These are phyloP conservation scores for Cercopithecus hamlyni DNA, from an alignment of 2,797 vertebrate species.

Conservation along the genomic window DNA sequence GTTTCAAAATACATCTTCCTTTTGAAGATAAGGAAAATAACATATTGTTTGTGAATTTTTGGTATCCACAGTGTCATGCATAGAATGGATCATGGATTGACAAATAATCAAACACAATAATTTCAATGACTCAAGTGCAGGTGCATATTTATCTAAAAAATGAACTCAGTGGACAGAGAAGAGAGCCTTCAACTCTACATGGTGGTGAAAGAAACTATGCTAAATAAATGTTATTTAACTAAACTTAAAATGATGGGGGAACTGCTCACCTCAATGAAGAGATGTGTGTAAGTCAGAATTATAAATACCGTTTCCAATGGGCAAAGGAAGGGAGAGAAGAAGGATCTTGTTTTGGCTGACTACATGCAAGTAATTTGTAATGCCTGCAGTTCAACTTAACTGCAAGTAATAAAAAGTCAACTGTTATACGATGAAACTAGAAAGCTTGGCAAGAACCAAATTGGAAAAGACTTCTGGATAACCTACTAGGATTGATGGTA, in stretches of 20 bases:
- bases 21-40: not conserved
- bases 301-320: not conserved
- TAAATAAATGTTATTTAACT: not conserved
- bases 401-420: not conserved
- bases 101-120: not conserved
- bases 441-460: not conserved
- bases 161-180: not conserved
- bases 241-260: not conserved
- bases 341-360: not conserved
- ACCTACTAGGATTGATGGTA: not conserved
- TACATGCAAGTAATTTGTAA: not conserved
- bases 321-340: not conserved
- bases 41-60: not conserved
- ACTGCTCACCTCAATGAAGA: not conserved
- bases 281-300: not conserved
- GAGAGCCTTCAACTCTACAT: not conserved
- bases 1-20: not conserved
- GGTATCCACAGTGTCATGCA: too few species aligned
- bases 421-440: not conserved
- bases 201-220: not conserved
- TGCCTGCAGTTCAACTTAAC: not conserved
- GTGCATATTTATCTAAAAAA: not conserved
- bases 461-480: not conserved
- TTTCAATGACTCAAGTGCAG: not conserved
- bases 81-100: not conserved